Conservation (phyloP, 2,888 invertebrate species). For the Ectemnius cavifrons region DNA sequence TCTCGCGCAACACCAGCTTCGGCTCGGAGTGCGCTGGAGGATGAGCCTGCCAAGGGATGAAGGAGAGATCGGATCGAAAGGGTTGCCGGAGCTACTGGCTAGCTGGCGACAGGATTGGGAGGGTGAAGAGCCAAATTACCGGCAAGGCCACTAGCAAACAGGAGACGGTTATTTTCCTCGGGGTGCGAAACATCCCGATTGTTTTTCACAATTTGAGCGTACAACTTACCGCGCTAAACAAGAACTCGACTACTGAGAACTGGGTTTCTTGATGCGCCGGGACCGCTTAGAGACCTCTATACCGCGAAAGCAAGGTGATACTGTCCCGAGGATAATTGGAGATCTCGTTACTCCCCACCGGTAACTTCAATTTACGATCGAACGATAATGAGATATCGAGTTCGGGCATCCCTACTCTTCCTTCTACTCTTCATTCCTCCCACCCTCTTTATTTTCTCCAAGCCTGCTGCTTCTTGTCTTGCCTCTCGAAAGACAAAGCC, state of each 20-base stretch:
- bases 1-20: constrained; percentile 13
- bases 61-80: not conserved
- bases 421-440: constrained; percentile 18
- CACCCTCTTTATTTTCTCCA: not conserved
- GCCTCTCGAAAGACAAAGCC: constrained; percentile 32
- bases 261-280: constrained; percentile 6
- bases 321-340: constrained; percentile 67
- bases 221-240: no score
- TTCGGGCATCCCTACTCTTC: constrained; percentile 35
- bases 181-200: constrained; percentile 18
- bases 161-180: constrained; percentile 34
- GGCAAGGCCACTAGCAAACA: constrained; percentile 12
- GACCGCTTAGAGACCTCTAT: constrained; percentile 25
- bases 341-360: constrained; percentile 66
- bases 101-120: not conserved
- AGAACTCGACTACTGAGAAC: no score
- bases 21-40: no score
- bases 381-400: constrained; percentile 66
- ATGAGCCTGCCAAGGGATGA: no score
- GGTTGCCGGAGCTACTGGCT: not conserved
- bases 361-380: constrained; percentile 64
- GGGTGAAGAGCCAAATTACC: constrained; percentile 20
- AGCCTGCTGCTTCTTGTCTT: not conserved
- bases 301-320: constrained; percentile 42
- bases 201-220: constrained; percentile 40